Base-by-base conservation (phyloP, 2,888 invertebrate species). In the Parnassius mnemosyne region DNA sequence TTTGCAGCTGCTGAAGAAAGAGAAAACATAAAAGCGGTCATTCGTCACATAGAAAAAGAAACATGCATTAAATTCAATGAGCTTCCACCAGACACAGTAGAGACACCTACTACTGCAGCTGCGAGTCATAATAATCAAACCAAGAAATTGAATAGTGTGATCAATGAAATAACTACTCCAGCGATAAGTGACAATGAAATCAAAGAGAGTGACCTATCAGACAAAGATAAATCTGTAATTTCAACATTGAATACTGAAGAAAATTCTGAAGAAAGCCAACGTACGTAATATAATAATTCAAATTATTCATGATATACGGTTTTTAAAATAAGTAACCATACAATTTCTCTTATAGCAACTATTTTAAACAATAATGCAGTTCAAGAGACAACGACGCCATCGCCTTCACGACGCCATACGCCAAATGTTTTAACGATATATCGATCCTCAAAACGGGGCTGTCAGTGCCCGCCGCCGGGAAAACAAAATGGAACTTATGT, bases 21-120 rank as follows among this genome's bases (percentile, higher is more conserved):
- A 65, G 84, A 85, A 69, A 89, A 90, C 53, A 85, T 91, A 7
- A 71, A 76, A 12, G 78, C 86, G 13, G 90, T 89, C 0, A 78
- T 91, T 11, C 67, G 70, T 42, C 89, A 90, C 65, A 84, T 91
- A 65, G 81, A 87, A 76, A 83, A 83, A 61, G 89, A 89, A 66
- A 89, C 90, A 0, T 90, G 90, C 63, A 72, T 90, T 50, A 69
- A 78, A 67, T 90, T 90, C 64, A 69, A 69, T 61, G 79, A 87
- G 41, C 54, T 77, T 16, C 61, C 72, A 12, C 62, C 59, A 11
- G 67, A 68, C 1, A 59, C 57, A n/a, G 61, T 63, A 7, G 65
- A 66, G 2, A 46, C n/a, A 50, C 53, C 13, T 16, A 57, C 57
- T 46, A 42, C 42, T 52, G 53, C 54, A 54, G 52, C 59, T 25